phyloP scores from a whole-genome alignment of 2,113 vertebrate species.

The Salvelinus sp. region DNA sequence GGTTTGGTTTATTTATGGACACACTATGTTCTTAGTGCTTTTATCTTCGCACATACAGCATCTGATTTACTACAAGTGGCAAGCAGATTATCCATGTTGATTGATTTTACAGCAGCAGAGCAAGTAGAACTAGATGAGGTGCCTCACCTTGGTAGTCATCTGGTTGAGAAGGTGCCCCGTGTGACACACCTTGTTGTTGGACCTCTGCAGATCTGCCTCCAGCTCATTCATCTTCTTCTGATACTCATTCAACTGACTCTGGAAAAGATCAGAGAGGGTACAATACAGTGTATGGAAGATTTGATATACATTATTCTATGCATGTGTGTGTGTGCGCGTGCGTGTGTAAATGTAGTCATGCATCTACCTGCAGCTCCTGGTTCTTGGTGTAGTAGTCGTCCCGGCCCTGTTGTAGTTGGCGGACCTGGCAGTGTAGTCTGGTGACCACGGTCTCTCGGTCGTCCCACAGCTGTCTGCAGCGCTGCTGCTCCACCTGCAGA shows the following conservation, averaged over 20 bases:
- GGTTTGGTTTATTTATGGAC: too few relatives aligned
- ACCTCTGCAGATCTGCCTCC: slow-evolving; percentile 89
- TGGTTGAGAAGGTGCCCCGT: slow-evolving; percentile 92
- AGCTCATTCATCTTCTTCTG: slow-evolving; percentile 86
- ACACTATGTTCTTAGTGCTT: too few relatives aligned
- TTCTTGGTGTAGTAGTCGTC: slow-evolving; percentile 96
- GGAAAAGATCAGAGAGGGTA: background rate
- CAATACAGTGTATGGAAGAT: background rate
- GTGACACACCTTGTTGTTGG: slow-evolving; percentile 93
- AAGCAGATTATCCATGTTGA: too few relatives aligned
- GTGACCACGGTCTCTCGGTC: slow-evolving; percentile 88
- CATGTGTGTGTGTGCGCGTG: background rate
- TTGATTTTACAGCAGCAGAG: too few relatives aligned
- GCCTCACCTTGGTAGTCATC: slow-evolving; percentile 90
- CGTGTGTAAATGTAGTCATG: background rate
- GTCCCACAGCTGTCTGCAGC: slow-evolving; percentile 87
- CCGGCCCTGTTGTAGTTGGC: slow-evolving; percentile 89
- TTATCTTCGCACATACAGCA: too few relatives aligned
- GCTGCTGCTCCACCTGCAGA: slow-evolving; percentile 87
- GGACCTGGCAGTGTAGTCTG: slow-evolving; percentile 90
- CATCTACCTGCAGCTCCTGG: slow-evolving; percentile 90
- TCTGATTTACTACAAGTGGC: too few relatives aligned
- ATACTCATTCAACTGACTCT: slow-evolving; percentile 93
- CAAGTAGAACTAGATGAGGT: too few relatives aligned
- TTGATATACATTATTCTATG: background rate